Evolutionary conservation across 2,113 vertebrate species (phyloP).

Genomic region (Tragelaphus scriptus): DNA sequence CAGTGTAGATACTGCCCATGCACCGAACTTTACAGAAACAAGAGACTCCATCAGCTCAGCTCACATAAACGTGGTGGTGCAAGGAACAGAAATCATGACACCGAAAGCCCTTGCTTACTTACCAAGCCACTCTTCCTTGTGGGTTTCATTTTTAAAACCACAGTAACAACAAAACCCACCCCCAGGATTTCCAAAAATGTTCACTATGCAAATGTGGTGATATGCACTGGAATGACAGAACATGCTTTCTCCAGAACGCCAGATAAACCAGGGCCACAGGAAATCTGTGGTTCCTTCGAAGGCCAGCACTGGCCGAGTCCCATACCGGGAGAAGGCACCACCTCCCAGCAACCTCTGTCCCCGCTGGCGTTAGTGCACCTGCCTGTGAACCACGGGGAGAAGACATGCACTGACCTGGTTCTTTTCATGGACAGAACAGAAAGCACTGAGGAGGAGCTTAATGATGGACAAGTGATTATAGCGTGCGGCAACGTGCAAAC

Average conservation of each 20-base stretch:
- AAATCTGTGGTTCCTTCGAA: not conserved
- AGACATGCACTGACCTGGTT: slow-evolving; percentile 92
- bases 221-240: slow-evolving; percentile 28
- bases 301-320: not conserved
- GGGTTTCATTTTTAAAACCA: not conserved
- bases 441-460: slow-evolving; percentile 92
- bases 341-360: not conserved
- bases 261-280: not conserved
- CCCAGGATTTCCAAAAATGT: slow-evolving; percentile 14
- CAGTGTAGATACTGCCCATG: not conserved
- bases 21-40: not conserved
- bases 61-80: not conserved
- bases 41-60: not conserved
- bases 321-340: not conserved
- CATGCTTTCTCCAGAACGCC: slow-evolving; percentile 17
- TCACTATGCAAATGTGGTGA: slow-evolving; percentile 46
- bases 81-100: not conserved
- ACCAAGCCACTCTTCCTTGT: not conserved
- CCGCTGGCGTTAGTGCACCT: fast-evolving
- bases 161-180: not conserved
- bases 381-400: not conserved
- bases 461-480: slow-evolving; percentile 95
- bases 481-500: slow-evolving; percentile 93
- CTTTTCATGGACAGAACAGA: slow-evolving; percentile 95
- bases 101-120: not conserved